phyloP scores from a whole-genome alignment of 2,797 vertebrate species.

The Margarornis squamiger region DNA sequence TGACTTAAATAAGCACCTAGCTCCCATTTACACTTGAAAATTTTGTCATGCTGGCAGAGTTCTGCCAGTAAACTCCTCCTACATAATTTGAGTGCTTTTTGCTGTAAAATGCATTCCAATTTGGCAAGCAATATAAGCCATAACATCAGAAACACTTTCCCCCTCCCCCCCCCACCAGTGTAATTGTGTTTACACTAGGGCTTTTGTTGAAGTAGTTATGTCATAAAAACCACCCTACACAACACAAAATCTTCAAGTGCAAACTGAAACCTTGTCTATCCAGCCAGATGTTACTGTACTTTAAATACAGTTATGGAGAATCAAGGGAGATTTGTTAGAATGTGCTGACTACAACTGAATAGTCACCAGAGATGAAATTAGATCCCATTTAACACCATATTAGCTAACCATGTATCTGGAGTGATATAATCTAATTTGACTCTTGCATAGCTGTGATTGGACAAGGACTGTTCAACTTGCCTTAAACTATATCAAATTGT shows the following conservation, averaged over 20 bases:
- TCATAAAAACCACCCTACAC: not conserved
- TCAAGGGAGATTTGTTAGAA: not conserved
- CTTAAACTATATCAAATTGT: not conserved
- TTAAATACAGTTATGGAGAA: not conserved
- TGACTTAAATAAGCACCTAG: conserved; percentile 16
- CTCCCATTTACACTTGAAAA: not conserved
- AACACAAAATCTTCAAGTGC: not conserved
- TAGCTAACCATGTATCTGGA: not conserved
- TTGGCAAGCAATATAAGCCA: not conserved
- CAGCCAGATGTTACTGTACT: not conserved
- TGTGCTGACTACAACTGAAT: not conserved
- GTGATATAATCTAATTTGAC: not conserved
- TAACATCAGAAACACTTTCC: not conserved
- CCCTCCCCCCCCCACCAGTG: fast-evolving
- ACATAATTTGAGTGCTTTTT: conserved; percentile 17
- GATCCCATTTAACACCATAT: not conserved
- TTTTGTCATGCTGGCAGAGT: not conserved
- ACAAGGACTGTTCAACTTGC: not conserved
- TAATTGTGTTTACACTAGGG: not conserved
- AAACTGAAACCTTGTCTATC: not conserved
- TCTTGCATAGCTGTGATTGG: not conserved
- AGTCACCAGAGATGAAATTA: not conserved
- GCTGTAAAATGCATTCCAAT: not conserved
- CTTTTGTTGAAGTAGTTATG: conserved; percentile 27
- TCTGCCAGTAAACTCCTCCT: conserved; percentile 21